These are phyloP conservation scores for Drosophila repletoides DNA, from an alignment of 1,140 invertebrate genomes.

Conservation along the genomic window DNA sequence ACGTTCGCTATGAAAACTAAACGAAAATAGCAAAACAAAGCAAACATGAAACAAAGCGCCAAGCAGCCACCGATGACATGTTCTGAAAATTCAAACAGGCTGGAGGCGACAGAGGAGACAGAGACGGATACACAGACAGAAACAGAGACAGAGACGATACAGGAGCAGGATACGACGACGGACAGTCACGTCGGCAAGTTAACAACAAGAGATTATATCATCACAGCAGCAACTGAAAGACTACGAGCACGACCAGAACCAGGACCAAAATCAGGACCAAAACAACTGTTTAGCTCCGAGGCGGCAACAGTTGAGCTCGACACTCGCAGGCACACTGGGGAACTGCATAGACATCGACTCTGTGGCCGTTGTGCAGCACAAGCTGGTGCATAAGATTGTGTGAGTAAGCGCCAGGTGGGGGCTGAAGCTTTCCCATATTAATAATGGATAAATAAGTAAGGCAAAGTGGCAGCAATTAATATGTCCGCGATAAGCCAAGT, in stretches of 20 bases:
- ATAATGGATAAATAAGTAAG: constrained; percentile 61
- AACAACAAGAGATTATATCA: constrained; percentile 47
- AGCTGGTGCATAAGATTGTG: constrained; percentile 77
- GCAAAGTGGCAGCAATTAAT: constrained; percentile 51
- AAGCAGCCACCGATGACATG: constrained; percentile 51
- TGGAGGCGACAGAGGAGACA: too few relatives aligned
- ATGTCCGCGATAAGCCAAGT: neutral
- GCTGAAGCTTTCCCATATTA: constrained; percentile 23
- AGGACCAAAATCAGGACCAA: constrained; percentile 6
- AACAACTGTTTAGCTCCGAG: constrained; percentile 13
- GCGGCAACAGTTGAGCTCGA: constrained; percentile 39
- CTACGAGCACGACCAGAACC: neutral
- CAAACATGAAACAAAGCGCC: constrained; percentile 35
- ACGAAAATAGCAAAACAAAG: constrained; percentile 64
- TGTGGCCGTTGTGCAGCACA: constrained; percentile 80
- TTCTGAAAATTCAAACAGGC: constrained; percentile 59
- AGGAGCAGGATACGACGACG: constrained; percentile 46
- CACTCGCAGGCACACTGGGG: constrained; percentile 73
- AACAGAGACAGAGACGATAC: too few relatives aligned
- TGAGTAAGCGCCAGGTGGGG: constrained; percentile 52
- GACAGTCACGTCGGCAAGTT: constrained; percentile 49
- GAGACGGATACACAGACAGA: too few relatives aligned
- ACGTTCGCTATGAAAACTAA: constrained; percentile 76
- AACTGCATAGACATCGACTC: constrained; percentile 82
- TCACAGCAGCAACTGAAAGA: constrained; percentile 12